Conservation (phyloP, 2,113 vertebrate species). For the Grammomys dolichurus region DNA sequence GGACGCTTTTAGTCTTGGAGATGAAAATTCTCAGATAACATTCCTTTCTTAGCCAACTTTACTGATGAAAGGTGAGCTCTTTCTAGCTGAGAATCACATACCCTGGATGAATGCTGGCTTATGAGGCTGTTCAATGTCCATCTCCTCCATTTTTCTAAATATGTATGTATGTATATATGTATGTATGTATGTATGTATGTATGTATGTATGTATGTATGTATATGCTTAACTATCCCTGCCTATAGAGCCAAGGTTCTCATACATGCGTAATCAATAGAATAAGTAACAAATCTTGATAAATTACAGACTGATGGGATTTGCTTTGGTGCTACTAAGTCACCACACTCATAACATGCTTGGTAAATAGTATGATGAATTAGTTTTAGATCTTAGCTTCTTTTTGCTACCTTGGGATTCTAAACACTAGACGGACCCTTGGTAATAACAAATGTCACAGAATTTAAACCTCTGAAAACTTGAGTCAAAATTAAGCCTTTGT, state of each 20-base stretch:
- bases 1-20: not conserved
- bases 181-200: not conserved
- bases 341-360: not conserved
- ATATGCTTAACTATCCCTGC: not conserved
- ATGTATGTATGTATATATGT: not conserved
- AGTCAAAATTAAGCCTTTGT: not conserved
- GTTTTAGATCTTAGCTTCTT: not conserved
- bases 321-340: not conserved
- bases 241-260: not conserved
- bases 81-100: not conserved
- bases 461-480: not conserved
- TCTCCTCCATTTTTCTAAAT: not conserved
- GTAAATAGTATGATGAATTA: not conserved
- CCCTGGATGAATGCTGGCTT: not conserved
- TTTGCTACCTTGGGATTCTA: not conserved
- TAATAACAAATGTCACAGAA: not conserved
- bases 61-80: not conserved
- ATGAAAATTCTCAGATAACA: not conserved
- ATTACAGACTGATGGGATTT: not conserved
- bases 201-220: fast-evolving
- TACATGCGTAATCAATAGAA: not conserved
- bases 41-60: not conserved
- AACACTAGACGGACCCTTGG: not conserved
- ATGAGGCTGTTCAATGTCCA: not conserved
- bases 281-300: constrained; percentile 24